Conservation (phyloP, 2,113 vertebrate genomes). For the Centropus bengalensis region DNA sequence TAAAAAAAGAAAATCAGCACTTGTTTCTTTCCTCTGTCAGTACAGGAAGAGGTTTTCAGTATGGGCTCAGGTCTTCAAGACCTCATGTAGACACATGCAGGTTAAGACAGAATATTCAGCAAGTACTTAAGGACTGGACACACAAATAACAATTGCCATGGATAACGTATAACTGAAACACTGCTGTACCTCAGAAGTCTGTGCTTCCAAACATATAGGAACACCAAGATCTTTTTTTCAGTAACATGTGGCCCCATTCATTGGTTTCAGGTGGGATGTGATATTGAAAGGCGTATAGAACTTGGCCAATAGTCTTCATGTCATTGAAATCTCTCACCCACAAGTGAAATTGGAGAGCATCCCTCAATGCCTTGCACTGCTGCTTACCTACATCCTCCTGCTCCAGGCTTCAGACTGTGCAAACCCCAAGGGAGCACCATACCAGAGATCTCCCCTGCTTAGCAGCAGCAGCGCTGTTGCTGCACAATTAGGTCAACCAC, state of each 20-base stretch:
- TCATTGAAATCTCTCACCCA: background rate
- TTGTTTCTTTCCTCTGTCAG: background rate
- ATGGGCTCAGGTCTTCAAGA: background rate
- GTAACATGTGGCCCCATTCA: background rate
- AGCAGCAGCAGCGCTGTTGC: background rate
- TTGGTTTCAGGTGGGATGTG: background rate
- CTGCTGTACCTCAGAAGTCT: background rate
- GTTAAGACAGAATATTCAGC: background rate
- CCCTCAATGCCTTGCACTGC: background rate
- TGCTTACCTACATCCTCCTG: background rate
- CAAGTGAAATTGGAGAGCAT: background rate
- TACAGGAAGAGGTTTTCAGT: background rate
- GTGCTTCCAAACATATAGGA: background rate
- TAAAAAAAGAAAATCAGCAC: background rate
- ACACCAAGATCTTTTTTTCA: background rate
- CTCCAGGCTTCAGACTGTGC: background rate
- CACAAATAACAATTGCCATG: background rate
- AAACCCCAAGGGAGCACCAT: background rate
- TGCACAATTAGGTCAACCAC: conserved; percentile 54
- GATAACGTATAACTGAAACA: background rate
- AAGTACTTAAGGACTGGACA: background rate
- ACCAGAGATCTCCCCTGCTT: background rate
- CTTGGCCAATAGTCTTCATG: accelerated
- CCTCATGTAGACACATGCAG: background rate
- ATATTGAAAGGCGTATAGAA: background rate